Percentiles rank a stretch among this genome's conserved stretches.
phyloP scores from a whole-genome alignment of 2,113 vertebrate species.

The Pica pica region DNA sequence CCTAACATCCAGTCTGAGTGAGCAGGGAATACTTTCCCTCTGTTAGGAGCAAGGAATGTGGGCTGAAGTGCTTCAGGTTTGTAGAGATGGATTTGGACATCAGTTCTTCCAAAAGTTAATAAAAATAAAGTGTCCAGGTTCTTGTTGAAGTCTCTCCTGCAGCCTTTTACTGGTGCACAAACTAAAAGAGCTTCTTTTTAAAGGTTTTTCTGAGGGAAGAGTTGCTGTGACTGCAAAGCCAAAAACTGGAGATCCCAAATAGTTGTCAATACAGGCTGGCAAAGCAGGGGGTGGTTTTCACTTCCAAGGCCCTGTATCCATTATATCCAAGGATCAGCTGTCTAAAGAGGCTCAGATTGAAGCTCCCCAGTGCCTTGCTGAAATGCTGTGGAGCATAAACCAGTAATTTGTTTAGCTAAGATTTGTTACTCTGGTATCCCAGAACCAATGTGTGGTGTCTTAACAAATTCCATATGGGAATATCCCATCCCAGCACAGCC shows the following conservation, averaged over 20 bases:
- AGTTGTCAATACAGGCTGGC: neutral
- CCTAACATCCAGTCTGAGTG: neutral
- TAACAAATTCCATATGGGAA: neutral
- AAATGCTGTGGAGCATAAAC: neutral
- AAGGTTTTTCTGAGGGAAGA: neutral
- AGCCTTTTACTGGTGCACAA: neutral
- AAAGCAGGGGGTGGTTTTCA: neutral
- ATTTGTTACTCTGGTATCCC: neutral
- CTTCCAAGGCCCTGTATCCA: neutral
- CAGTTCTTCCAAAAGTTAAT: neutral
- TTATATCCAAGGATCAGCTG: neutral
- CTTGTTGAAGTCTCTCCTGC: neutral
- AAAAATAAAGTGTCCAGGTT: neutral
- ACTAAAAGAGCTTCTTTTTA: neutral
- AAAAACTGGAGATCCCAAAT: neutral
- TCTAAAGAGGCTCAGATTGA: neutral
- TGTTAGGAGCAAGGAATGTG: neutral
- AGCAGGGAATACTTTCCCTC: neutral
- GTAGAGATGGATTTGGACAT: neutral
- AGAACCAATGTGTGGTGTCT: neutral
- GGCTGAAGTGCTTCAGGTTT: neutral
- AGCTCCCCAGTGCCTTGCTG: neutral
- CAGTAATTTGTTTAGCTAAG: neutral
- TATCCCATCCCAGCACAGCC: neutral
- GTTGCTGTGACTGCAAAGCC: neutral